Evolutionary conservation across 2,797 vertebrate species (phyloP).

Genomic region (Psittacula echo): DNA sequence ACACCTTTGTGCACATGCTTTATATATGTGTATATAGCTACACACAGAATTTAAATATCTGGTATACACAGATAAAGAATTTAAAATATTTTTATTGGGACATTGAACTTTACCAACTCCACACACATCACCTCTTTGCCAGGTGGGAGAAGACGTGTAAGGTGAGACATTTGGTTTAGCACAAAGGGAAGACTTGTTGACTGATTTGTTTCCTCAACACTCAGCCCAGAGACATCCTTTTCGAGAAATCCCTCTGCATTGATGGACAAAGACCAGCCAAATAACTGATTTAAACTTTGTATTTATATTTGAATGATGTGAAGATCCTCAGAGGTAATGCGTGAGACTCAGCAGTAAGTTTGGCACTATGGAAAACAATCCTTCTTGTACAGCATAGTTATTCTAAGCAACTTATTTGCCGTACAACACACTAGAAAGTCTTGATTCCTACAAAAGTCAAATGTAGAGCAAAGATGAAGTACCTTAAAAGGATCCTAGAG

Average conservation of each 20-base stretch:
- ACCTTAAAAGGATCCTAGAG: neutral
- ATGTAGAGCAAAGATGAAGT: neutral
- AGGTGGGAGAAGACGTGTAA: neutral
- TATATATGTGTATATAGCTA: no score
- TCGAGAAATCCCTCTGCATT: neutral
- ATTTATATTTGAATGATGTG: neutral
- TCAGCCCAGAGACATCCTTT: neutral
- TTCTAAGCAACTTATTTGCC: neutral
- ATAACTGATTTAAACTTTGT: neutral
- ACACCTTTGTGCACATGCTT: neutral
- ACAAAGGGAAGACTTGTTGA: neutral
- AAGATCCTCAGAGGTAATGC: neutral
- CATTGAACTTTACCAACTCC: neutral
- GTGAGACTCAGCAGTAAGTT: neutral
- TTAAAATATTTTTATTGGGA: neutral
- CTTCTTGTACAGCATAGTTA: neutral
- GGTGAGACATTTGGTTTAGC: neutral
- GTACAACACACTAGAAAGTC: neutral
- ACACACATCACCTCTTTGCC: neutral
- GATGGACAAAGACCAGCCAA: neutral
- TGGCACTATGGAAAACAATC: neutral
- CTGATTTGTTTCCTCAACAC: neutral
- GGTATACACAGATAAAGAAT: neutral
- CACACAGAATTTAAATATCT: neutral
- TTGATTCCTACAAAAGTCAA: fast-evolving